Evolutionary conservation across 2,797 vertebrate genomes (phyloP).

Genomic region (Malurus splendens): DNA sequence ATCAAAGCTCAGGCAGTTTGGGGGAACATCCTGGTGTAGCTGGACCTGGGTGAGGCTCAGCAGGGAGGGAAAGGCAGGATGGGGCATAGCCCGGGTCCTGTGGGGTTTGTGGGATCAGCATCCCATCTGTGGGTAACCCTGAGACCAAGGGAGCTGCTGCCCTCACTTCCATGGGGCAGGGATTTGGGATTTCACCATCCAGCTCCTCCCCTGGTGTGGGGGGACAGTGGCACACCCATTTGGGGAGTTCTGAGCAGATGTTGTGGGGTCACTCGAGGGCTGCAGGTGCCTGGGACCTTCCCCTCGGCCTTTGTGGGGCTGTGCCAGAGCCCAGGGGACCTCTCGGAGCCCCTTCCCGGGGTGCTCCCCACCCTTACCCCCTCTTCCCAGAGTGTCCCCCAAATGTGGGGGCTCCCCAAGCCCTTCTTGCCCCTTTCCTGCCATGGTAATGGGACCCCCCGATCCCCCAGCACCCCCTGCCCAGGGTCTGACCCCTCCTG

Average conservation of each 20-base stretch:
- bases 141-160: rapidly evolving
- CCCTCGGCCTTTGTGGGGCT: not conserved
- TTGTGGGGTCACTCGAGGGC: not conserved
- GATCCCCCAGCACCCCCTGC: not conserved
- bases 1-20: rapidly evolving
- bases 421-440: not conserved
- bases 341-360: not conserved
- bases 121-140: rapidly evolving
- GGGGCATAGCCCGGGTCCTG: not conserved
- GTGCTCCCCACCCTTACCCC: not conserved
- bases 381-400: not conserved
- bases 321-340: not conserved
- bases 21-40: rapidly evolving
- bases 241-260: not conserved
- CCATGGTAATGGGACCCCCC: not conserved
- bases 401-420: too few species aligned
- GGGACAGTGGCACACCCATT: too few species aligned
- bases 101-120: not conserved
- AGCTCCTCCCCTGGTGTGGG: not conserved
- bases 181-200: not conserved
- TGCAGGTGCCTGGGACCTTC: not conserved
- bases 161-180: rapidly evolving
- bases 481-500: not conserved
- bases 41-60: not conserved
- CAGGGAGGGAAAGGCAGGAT: not conserved